Percentiles rank a stretch among this genome's conserved stretches.
Conservation (phyloP, 2,888 invertebrate species). For the Mylabris sibirica region DNA sequence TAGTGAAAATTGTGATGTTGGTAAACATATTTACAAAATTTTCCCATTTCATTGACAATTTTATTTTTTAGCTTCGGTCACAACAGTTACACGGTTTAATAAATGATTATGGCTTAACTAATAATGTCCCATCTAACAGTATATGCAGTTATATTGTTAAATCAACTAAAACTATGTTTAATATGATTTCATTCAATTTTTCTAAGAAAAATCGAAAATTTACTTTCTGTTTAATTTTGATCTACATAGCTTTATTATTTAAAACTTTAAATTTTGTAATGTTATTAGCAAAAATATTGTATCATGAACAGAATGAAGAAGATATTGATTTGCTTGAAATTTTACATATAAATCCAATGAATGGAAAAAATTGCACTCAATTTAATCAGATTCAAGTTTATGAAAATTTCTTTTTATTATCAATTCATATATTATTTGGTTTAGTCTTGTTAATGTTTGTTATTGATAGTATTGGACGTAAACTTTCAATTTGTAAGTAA, state of each 20-base stretch:
- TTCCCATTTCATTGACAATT: background rate
- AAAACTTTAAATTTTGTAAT: conserved; percentile 14
- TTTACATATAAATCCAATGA: conserved; percentile 27
- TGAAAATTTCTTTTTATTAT: conserved; percentile 40
- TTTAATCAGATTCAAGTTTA: conserved; percentile 33
- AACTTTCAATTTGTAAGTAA: conserved; percentile 40
- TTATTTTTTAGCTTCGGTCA: conserved; percentile 39
- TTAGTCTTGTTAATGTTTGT: conserved; percentile 38
- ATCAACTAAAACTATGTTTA: conserved; percentile 16
- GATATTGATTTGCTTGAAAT: conserved; percentile 27
- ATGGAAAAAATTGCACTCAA: conserved; percentile 22
- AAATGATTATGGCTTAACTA: conserved; percentile 41
- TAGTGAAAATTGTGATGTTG: conserved; percentile 57
- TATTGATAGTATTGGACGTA: conserved; percentile 46
- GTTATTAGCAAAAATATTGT: conserved; percentile 25
- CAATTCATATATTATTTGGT: conserved; percentile 41
- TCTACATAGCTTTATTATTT: conserved; percentile 20
- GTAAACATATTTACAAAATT: background rate
- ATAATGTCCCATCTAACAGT: conserved; percentile 31
- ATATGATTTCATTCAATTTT: conserved; percentile 16
- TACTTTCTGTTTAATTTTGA: conserved; percentile 3
- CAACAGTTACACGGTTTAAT: conserved; percentile 44
- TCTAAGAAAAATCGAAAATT: conserved; percentile 6
- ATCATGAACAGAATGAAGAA: conserved; percentile 16
- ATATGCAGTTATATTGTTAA: conserved; percentile 28